Evolutionary conservation across 2,113 vertebrate genomes (phyloP).

Genomic region (Rhynchopsitta pachyrhyncha): DNA sequence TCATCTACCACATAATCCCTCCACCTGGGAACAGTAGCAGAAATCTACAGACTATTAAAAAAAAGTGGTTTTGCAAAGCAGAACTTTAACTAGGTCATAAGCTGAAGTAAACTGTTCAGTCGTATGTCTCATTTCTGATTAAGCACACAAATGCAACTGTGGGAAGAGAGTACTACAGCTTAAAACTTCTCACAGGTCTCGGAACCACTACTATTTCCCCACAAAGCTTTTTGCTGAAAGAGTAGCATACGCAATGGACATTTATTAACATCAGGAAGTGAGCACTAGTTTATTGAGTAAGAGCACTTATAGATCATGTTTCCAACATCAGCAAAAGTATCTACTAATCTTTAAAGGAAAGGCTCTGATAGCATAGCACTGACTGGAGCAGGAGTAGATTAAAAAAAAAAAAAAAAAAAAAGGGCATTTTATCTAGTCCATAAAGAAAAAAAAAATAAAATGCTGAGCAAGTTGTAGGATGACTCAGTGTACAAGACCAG

Average conservation of each 20-base stretch:
- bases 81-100: not conserved
- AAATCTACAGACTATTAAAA: not conserved
- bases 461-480: not conserved
- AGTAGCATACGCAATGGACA: not conserved
- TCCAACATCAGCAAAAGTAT: not conserved
- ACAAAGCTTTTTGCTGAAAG: not conserved
- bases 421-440: not conserved
- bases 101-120: not conserved
- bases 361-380: not conserved
- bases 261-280: not conserved
- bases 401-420: too few relatives aligned
- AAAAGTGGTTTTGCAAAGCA: not conserved
- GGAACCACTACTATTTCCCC: not conserved
- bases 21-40: not conserved
- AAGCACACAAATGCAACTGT: not conserved
- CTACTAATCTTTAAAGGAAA: not conserved
- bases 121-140: not conserved
- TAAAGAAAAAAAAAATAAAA: not conserved
- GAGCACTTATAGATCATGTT: not conserved
- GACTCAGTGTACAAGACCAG: not conserved
- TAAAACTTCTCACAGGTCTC: not conserved
- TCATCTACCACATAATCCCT: not conserved
- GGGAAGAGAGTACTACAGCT: not conserved
- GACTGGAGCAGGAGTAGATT: not conserved
- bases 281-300: not conserved